Percentiles rank a stretch among this genome's conserved stretches.
These are phyloP conservation scores for Blastomussa wellsi DNA, from an alignment of 92 coral and sea anemone genomes.

Conservation along the genomic window DNA sequence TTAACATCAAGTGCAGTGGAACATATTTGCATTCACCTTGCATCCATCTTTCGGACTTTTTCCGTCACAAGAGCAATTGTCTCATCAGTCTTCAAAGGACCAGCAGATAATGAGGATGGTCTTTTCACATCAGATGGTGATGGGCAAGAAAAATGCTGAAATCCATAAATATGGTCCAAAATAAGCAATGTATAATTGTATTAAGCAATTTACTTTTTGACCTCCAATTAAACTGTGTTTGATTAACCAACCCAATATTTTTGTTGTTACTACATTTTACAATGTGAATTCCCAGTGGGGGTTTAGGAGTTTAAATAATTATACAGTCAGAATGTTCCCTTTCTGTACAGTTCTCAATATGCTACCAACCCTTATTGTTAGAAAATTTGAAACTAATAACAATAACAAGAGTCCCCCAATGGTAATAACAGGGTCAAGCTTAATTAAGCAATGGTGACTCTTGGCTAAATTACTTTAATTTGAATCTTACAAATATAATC, in stretches of 20 bases:
- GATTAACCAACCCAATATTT: too few relatives aligned
- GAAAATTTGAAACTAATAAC: neutral
- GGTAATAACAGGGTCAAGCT: too few relatives aligned
- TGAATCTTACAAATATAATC: too few relatives aligned
- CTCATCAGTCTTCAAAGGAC: constrained; percentile 67
- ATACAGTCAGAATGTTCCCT: too few relatives aligned
- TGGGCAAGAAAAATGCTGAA: constrained; percentile 32
- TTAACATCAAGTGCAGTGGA: neutral
- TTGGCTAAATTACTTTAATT: too few relatives aligned
- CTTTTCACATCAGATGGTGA: constrained; percentile 45
- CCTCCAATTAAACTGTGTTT: too few relatives aligned
- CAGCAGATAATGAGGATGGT: constrained; percentile 69
- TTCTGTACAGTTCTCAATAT: neutral
- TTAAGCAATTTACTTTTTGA: too few relatives aligned
- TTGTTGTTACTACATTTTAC: too few relatives aligned
- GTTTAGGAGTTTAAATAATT: neutral
- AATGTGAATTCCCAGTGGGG: neutral
- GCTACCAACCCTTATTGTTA: neutral
- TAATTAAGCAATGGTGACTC: too few relatives aligned
- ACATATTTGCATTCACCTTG: constrained; percentile 66
- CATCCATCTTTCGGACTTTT: constrained; percentile 94
- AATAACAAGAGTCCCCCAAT: neutral
- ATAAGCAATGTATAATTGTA: neutral
- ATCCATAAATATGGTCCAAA: neutral
- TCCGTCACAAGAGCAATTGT: constrained; percentile 89